Evolutionary conservation across 2,113 vertebrate genomes (phyloP).

Genomic region (Coryphaenoides rupestris): DNA sequence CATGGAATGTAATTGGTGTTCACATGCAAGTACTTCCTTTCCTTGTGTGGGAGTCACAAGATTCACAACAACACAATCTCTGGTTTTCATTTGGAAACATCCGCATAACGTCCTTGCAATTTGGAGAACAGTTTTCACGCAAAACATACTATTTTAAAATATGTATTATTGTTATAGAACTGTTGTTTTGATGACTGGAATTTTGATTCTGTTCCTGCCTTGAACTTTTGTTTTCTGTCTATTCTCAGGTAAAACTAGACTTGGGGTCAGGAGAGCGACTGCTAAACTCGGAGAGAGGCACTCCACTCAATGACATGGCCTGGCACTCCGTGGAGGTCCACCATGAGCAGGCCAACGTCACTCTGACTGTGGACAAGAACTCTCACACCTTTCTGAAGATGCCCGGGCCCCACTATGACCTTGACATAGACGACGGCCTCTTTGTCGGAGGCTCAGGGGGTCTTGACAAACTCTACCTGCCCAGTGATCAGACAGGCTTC

Average conservation of each 20-base stretch:
- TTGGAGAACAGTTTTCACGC: no score
- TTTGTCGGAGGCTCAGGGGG: constrained; percentile 76
- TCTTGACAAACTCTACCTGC: constrained; percentile 74
- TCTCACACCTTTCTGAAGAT: constrained; percentile 66
- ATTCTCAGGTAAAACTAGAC: constrained; percentile 78
- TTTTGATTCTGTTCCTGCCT: no score
- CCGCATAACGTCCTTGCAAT: no score
- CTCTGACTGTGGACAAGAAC: constrained; percentile 76
- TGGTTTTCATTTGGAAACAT: no score
- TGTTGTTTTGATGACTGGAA: no score
- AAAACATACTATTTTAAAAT: no score
- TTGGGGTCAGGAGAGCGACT: constrained; percentile 72
- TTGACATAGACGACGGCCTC: constrained; percentile 75
- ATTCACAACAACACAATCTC: not conserved
- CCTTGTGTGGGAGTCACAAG: not conserved
- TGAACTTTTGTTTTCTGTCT: constrained; percentile 6
- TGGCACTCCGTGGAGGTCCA: constrained; percentile 82
- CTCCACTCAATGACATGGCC: constrained; percentile 79
- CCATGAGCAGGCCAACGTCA: constrained; percentile 65
- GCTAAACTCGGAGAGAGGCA: constrained; percentile 73
- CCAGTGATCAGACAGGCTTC: constrained; percentile 63
- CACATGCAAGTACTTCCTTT: constrained; percentile 13
- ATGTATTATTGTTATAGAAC: no score
- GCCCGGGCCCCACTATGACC: constrained; percentile 52
- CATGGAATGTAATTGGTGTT: constrained; percentile 15